phyloP scores from a whole-genome alignment of 2,888 invertebrate species.

The Oscheius myriophilus region DNA sequence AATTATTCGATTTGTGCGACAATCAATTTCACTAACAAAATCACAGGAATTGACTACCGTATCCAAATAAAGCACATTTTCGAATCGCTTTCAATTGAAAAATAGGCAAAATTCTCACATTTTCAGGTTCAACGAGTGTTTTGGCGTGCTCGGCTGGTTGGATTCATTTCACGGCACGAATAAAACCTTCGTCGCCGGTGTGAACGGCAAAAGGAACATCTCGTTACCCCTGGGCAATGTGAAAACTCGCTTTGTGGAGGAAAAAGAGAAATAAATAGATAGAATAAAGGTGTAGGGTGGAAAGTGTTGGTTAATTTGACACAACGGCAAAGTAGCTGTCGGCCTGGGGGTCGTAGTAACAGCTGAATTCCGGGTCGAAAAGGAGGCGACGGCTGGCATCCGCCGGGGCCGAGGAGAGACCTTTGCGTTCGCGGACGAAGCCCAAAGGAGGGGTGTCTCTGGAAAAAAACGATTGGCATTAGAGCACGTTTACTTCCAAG shows the following conservation, averaged over 20 bases:
- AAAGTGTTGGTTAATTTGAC: conserved; percentile 18
- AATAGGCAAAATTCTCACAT: neutral
- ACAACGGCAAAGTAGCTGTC: conserved; percentile 51
- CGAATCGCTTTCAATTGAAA: neutral
- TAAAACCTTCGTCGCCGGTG: conserved; percentile 80
- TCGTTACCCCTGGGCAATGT: conserved; percentile 7
- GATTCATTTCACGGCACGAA: conserved; percentile 87
- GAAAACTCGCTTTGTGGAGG: conserved; percentile 68
- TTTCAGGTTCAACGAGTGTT: conserved; percentile 84
- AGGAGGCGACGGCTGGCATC: conserved; percentile 36
- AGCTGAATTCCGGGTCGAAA: conserved; percentile 53
- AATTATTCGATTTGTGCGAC: too few species aligned
- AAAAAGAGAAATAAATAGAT: neutral
- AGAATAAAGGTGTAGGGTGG: neutral
- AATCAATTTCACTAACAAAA: too few species aligned
- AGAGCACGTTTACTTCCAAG: too few species aligned
- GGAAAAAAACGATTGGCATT: conserved; percentile 13
- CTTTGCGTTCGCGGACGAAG: conserved; percentile 46
- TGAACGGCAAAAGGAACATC: conserved; percentile 79
- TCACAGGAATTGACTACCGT: too few species aligned
- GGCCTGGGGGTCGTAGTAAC: conserved; percentile 48
- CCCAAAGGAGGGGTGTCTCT: conserved; percentile 47
- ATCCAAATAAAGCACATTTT: neutral
- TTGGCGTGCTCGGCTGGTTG: conserved; percentile 83
- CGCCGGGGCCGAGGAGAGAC: conserved; percentile 34